Evolutionary conservation across 92 coral and sea anemone species (phyloP).

Genomic region (Scolanthus callimorphus): DNA sequence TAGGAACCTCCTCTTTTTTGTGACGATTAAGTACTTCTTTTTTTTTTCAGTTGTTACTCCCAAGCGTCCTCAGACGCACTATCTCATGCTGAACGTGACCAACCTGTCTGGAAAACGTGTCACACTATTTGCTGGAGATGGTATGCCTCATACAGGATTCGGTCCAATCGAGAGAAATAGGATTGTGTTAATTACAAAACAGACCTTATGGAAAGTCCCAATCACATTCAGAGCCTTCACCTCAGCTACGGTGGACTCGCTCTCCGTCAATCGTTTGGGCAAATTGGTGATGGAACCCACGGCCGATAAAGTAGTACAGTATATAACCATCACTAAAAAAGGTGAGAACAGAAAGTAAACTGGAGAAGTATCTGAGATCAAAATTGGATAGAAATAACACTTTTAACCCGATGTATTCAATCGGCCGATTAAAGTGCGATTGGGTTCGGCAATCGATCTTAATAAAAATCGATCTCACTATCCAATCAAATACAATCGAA

Average conservation of each 20-base stretch:
- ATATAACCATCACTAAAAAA: slow-evolving; percentile 54
- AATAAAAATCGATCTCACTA: too few species aligned
- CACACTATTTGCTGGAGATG: slow-evolving; percentile 76
- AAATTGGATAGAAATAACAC: too few species aligned
- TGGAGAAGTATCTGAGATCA: too few species aligned
- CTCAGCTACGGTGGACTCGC: slow-evolving; percentile 39
- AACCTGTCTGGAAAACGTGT: slow-evolving; percentile 68
- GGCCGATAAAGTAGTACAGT: slow-evolving; percentile 35
- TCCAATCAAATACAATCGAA: too few species aligned
- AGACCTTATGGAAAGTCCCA: slow-evolving; percentile 51
- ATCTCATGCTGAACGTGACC: slow-evolving; percentile 64
- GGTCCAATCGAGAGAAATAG: slow-evolving; percentile 41
- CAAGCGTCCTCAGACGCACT: slow-evolving; percentile 50
- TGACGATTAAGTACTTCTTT: too few species aligned
- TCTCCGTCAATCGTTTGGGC: slow-evolving; percentile 58
- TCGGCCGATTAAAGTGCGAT: too few species aligned
- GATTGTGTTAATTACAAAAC: slow-evolving; percentile 79
- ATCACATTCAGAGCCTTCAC: slow-evolving; percentile 62
- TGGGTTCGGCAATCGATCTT: too few species aligned
- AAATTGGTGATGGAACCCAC: slow-evolving; percentile 61
- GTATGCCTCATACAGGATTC: slow-evolving; percentile 75
- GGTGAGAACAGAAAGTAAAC: too few species aligned
- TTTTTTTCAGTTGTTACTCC: slow-evolving; percentile 79
- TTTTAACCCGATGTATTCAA: too few species aligned
- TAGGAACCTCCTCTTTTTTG: too few species aligned